Evolutionary conservation across 2,113 vertebrate species (phyloP).

Genomic region (Galbula dea): DNA sequence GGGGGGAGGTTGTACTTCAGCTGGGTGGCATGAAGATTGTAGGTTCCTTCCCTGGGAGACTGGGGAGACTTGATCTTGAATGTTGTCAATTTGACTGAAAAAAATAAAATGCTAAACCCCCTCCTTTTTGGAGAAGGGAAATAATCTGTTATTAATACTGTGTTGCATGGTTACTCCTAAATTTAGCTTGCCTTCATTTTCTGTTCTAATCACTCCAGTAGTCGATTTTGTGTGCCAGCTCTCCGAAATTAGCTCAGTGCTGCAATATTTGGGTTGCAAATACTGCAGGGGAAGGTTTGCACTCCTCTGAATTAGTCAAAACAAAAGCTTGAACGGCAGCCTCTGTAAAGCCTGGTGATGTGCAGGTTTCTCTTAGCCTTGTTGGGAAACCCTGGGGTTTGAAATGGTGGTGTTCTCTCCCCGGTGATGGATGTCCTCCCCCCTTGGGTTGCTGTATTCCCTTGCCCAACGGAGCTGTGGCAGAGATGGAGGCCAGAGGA

Average conservation of each 20-base stretch:
- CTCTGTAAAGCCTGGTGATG: neutral
- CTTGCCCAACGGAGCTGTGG: neutral
- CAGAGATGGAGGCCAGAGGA: slow-evolving; percentile 16
- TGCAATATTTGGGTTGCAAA: slow-evolving; percentile 62
- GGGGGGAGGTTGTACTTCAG: neutral
- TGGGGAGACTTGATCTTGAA: neutral
- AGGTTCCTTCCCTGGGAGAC: neutral
- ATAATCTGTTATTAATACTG: neutral
- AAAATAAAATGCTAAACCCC: no score
- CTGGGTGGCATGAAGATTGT: neutral
- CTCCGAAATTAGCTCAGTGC: slow-evolving; percentile 36
- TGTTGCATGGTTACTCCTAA: neutral
- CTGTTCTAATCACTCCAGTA: neutral
- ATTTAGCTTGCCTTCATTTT: slow-evolving; percentile 29
- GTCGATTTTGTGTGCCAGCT: neutral
- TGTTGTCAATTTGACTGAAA: neutral
- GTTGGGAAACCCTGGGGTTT: neutral
- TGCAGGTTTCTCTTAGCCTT: neutral
- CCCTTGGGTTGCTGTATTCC: neutral
- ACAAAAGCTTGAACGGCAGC: neutral
- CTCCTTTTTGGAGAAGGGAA: neutral
- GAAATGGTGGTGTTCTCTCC: neutral
- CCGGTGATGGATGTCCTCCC: neutral
- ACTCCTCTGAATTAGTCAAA: neutral
- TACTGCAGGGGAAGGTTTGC: slow-evolving; percentile 45